Base-by-base conservation (phyloP, 2,113 vertebrate genomes). In the Chaenocephalus aceratus region DNA sequence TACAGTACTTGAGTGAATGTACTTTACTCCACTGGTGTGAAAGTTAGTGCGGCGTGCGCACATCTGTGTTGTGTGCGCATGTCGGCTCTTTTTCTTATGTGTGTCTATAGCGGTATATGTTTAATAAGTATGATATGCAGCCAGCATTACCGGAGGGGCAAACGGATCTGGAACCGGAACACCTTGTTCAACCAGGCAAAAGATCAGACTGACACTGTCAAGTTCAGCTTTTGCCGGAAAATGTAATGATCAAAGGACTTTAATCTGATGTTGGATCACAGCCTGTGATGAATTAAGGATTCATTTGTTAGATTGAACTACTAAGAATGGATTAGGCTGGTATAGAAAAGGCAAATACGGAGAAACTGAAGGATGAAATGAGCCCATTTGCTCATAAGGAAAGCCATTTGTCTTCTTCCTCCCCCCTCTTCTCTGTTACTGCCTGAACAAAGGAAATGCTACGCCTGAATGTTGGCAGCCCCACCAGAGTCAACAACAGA, bases 211-310 rank as follows among this genome's bases (percentile, higher is more conserved):
- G 90, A 83, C 80, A 69, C 73, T 63, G 83, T 86, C 71, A 74
- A 77, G 49, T 85, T 84, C 65, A 85, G 80, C 62, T 66, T 78
- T 82, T 58, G 53, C 61, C 62, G 36, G 59, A 44, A 76, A 68
- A 86, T 88, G 72, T 75, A 63, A 80, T 74, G 82, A 89, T 88
- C 87, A 89, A 86, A 89, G 76, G 76, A 78, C 83, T 86, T 67
- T 83, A 82, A 86, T 86, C 77, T 75, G 68, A 88, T 86, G 1
- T 76, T 80, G 80, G 86, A 82, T 69, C 2, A 8, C 34, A 69
- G 87, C 70, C 87, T 74, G 44, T 72, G 67, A 80, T 86, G 59
- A 86, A 87, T 84, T 64, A 83, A 86, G 83, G 72, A 78, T 82
- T 83, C 21, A 85, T 88, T 54, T 83, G 11, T 21, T 44, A 66